Conservation (phyloP, 1,140 invertebrate genomes). For the Bilobella aurantiaca region DNA sequence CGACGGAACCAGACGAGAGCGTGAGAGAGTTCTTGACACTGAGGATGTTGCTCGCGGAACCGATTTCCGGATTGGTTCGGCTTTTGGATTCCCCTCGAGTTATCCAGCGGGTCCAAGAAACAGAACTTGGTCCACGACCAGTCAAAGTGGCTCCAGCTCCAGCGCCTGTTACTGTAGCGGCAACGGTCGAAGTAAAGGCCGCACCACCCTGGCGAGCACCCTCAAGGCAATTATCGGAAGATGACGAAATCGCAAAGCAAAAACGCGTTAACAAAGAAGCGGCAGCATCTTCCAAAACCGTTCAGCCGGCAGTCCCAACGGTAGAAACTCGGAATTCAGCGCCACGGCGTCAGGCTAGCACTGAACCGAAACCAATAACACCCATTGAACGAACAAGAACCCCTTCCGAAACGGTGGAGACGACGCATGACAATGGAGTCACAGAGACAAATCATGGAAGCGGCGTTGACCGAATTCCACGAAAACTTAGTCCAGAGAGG, state of each 20-base stretch:
- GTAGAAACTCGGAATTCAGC: no score
- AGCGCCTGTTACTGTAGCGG: constrained; percentile 16
- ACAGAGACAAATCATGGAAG: constrained; percentile 32
- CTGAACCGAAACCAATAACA: constrained; percentile 40
- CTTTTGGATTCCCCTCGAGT: constrained; percentile 61
- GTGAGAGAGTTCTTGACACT: constrained; percentile 72
- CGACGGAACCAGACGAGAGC: constrained; percentile 54
- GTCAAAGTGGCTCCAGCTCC: constrained; percentile 18
- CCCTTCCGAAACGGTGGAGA: constrained; percentile 9
- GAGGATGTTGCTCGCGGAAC: constrained; percentile 78
- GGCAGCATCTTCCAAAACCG: constrained; percentile 48
- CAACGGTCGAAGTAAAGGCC: neutral
- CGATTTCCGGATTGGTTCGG: constrained; percentile 78
- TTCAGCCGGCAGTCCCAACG: constrained; percentile 34
- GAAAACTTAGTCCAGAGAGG: constrained; percentile 27
- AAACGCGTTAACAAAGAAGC: constrained; percentile 71
- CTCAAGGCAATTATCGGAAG: constrained; percentile 63
- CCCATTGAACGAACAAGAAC: neutral
- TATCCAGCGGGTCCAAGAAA: constrained; percentile 30
- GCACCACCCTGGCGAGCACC: constrained; percentile 37
- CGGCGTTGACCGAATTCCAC: constrained; percentile 37
- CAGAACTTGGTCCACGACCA: constrained; percentile 31
- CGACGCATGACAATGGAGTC: constrained; percentile 16
- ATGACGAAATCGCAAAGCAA: constrained; percentile 78
- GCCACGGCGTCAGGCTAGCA: constrained; percentile 12